A percentile compares a stretch with the other conserved stretches of the same genome.
These are phyloP conservation scores for Scotopteryx bipunctaria DNA, from an alignment of 2,888 invertebrate genomes.

Conservation along the genomic window DNA sequence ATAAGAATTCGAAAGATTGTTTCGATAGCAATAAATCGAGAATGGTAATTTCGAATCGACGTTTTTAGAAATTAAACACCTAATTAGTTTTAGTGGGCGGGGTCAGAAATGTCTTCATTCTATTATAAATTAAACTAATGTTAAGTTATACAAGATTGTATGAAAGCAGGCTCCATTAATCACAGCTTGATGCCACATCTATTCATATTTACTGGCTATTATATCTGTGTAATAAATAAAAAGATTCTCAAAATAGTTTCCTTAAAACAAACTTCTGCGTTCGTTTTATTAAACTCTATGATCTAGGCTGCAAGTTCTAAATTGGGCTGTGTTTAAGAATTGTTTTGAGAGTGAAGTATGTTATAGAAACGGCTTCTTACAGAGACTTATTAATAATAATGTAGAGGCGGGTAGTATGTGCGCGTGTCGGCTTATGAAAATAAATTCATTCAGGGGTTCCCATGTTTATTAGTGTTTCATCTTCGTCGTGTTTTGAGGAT, in stretches of 20 bases:
- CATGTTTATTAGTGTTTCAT: slow-evolving; percentile 43
- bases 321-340: slow-evolving; percentile 29
- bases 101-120: slow-evolving; percentile 71
- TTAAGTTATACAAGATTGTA: slow-evolving; percentile 62
- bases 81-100: slow-evolving; percentile 66
- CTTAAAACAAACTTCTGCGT: slow-evolving; percentile 46
- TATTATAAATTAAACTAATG: slow-evolving; percentile 72
- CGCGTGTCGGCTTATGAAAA: slow-evolving; percentile 46
- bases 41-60: slow-evolving; percentile 46
- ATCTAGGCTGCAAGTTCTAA: slow-evolving; percentile 36
- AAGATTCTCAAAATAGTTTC: slow-evolving; percentile 65
- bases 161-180: slow-evolving; percentile 64
- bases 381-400: slow-evolving; percentile 55
- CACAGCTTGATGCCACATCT: slow-evolving; percentile 73
- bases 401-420: slow-evolving; percentile 41
- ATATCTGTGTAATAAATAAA: slow-evolving; percentile 63
- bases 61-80: slow-evolving; percentile 57
- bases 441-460: slow-evolving; percentile 44
- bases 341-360: slow-evolving; percentile 43
- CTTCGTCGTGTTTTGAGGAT: slow-evolving; percentile 21
- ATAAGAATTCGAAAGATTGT: slow-evolving; percentile 31
- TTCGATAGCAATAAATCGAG: slow-evolving; percentile 55
- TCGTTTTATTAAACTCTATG: slow-evolving; percentile 39
- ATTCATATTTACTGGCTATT: slow-evolving; percentile 63
- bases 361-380: slow-evolving; percentile 52